These are phyloP conservation scores for Sphenodon punctatus DNA, from an alignment of 2,797 vertebrate species.

Conservation along the genomic window DNA sequence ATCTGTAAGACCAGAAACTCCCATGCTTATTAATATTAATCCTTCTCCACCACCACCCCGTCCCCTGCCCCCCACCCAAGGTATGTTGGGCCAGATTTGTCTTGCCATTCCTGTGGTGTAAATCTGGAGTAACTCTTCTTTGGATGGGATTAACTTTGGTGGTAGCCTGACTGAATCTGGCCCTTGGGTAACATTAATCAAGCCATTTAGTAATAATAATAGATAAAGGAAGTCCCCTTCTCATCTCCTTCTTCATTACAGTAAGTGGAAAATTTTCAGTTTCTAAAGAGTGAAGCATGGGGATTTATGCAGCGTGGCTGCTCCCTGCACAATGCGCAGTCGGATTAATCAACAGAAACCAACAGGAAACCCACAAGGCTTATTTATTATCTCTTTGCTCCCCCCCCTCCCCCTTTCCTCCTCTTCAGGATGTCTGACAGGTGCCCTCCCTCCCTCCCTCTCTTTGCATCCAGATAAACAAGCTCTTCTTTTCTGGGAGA, in stretches of 20 bases:
- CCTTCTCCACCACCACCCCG: too few relatives aligned
- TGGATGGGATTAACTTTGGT: background rate
- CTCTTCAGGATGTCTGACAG: background rate
- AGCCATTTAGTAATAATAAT: background rate
- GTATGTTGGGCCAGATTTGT: too few relatives aligned
- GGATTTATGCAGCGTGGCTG: background rate
- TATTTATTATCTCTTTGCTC: background rate
- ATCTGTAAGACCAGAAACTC: too few relatives aligned
- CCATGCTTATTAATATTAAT: too few relatives aligned
- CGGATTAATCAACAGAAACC: background rate
- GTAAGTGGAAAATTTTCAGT: background rate
- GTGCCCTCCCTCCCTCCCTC: background rate
- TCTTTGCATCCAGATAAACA: background rate
- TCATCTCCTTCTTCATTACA: background rate
- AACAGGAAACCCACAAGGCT: background rate
- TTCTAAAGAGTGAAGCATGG: background rate
- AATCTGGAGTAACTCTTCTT: background rate
- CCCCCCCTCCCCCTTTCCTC: background rate
- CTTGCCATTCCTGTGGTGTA: background rate
- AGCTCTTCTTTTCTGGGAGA: background rate
- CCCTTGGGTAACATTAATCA: background rate
- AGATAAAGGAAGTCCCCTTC: background rate
- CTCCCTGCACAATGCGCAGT: background rate
- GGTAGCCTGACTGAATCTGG: too few relatives aligned
- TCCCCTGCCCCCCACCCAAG: too few relatives aligned